Base-by-base conservation (phyloP, 2,113 vertebrate genomes). In the Python bivittatus region DNA sequence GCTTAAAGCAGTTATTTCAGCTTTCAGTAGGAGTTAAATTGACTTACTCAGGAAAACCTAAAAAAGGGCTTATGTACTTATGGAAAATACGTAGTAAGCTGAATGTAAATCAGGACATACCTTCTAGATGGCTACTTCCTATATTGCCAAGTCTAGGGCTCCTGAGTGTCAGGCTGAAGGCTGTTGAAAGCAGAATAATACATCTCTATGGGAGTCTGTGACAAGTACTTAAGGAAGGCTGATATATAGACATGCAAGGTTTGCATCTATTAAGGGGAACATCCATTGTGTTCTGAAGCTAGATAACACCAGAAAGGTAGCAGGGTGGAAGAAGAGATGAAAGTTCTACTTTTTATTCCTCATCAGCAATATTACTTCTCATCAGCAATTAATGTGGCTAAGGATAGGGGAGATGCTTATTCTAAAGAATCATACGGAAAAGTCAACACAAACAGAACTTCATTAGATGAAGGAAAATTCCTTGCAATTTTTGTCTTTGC, bases 21-120 rank as follows among this genome's bases (percentile, higher is more conserved):
- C 88, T 96, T 90, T 94, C 84, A 95, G 44, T 4, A 56, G n/a
- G 48, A 13, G 20, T 91, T 89, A 93, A 94, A 93, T 94, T 94
- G 95, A 90, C 20, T 56, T 93, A 93, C 13, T 72, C 0, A 93
- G 90, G 92, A 56, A 84, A 87, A 2, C 9, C 64, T 60, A 53
- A 48, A 89, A 29, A 96, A 88, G 87, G 56, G 6, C 0, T 52
- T 90, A 52, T 64, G 64, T 0, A 25, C 1, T 42, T 12, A 22
- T 54, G 48, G 27, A 93, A 96, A 94, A 92, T 54, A 57, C 0
- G 56, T 1, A 44, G 13, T 58, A 88, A 90, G 61, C 9, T 88
- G 1, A 52, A 8, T 84, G 64, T 90, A 91, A 93, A 93, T 91
- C 90, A 93, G 23, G 25, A 88, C 0, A 33, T 0, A 42, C 13